Evolutionary conservation across 2,888 invertebrate species (phyloP).

Genomic region (Lysandra bellargus): DNA sequence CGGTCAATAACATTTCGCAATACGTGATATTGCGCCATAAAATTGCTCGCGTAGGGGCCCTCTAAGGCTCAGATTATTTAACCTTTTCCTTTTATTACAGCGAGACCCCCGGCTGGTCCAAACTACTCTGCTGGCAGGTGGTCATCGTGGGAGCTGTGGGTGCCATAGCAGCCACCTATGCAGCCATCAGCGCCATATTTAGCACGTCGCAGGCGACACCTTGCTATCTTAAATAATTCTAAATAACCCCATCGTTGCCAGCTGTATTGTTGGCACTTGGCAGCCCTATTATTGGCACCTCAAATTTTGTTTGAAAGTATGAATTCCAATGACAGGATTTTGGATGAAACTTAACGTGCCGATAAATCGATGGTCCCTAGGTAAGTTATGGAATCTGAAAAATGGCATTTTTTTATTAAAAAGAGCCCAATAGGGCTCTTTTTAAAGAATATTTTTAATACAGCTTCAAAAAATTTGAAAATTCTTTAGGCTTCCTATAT

Average conservation of each 20-base stretch:
- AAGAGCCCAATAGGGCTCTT: too few relatives aligned
- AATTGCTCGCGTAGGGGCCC: too few relatives aligned
- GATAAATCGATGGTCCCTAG: not conserved
- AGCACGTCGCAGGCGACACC: constrained; percentile 64
- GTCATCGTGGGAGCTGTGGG: constrained; percentile 81
- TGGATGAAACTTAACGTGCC: not conserved
- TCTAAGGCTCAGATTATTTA: not conserved
- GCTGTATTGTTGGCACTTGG: not conserved
- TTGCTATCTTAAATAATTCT: constrained; percentile 54
- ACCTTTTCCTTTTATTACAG: constrained; percentile 60
- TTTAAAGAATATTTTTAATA: too few relatives aligned
- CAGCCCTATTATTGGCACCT: too few relatives aligned
- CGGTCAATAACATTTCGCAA: too few relatives aligned
- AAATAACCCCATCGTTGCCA: not conserved
- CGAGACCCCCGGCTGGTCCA: constrained; percentile 76
- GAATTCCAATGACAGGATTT: not conserved
- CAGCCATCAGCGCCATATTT: constrained; percentile 80
- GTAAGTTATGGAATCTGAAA: too few relatives aligned
- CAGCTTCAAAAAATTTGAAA: too few relatives aligned
- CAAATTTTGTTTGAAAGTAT: too few relatives aligned
- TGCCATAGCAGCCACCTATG: constrained; percentile 82
- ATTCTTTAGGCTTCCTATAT: too few relatives aligned
- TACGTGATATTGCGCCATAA: too few relatives aligned
- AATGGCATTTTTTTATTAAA: too few relatives aligned
- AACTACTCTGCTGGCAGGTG: constrained; percentile 82